phyloP scores from a whole-genome alignment of 2,113 vertebrate species.

The Channa maculata region DNA sequence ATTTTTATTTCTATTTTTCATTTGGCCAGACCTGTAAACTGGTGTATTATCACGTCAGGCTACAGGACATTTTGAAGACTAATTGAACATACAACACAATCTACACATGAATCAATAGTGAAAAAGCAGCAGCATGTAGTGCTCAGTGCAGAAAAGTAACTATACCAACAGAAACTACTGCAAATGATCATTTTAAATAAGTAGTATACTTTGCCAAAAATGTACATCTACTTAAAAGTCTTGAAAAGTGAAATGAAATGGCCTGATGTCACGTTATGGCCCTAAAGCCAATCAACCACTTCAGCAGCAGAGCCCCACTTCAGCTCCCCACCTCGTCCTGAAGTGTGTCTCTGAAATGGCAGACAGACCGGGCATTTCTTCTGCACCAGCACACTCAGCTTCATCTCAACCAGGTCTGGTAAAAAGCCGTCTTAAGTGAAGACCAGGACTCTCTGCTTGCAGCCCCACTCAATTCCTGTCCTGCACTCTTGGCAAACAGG shows the following conservation, averaged over 20 bases:
- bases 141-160: no score
- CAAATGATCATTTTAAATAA: background rate
- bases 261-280: constrained; percentile 2
- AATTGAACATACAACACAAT: background rate
- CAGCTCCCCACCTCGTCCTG: constrained; percentile 28
- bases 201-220: background rate
- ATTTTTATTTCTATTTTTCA: no score
- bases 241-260: constrained; percentile 1
- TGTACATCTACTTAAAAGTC: background rate
- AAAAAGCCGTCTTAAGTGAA: constrained; percentile 34
- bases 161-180: background rate
- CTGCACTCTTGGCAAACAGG: constrained; percentile 13
- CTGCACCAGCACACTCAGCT: constrained; percentile 33
- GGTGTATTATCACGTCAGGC: background rate
- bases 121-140: background rate
- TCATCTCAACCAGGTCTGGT: constrained; percentile 40
- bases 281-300: constrained; percentile 24
- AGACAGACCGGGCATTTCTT: constrained; percentile 47
- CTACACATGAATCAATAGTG: background rate
- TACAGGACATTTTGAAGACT: no score
- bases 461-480: constrained; percentile 14
- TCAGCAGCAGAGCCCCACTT: constrained; percentile 42
- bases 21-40: no score
- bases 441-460: constrained; percentile 14
- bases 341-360: constrained; percentile 44